Base-by-base conservation (phyloP, 2,888 invertebrate genomes). In the Hipparchia semele region DNA sequence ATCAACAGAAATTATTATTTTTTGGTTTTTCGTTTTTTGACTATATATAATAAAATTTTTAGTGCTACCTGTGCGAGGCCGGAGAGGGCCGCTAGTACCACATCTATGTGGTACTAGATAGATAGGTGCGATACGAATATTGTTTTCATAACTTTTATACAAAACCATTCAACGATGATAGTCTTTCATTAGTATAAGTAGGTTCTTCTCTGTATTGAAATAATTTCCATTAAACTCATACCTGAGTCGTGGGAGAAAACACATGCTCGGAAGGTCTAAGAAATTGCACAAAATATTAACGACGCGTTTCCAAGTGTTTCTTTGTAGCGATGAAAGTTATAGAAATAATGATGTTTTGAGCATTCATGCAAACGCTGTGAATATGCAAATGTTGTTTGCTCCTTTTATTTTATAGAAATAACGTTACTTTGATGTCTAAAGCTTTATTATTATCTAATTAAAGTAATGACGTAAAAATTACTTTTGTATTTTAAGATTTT, bases 251-350 rank as follows among this genome's bases (percentile, higher is more conserved):
- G 71, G 64, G 75, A 75, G 49, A 39, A 60, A 67, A 13, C 76
- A 74, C 65, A 13, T 76, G 74, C 45, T 8, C 6, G 13, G 70
- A 76, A 76, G 76, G 76, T 59, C 66, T 66, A 49, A 70, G 58
- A 65, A 68, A 70, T 70, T 68, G 56, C 70, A 74, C 67, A 70
- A 73, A 72, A 76, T 76, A 72, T 74, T 71, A 73, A 68, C 45
- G 39, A 49, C 23, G 62, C 61, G 45, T 68, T 68, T 61, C 49
- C 65, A 12, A 51, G 64, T 65, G 68, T 71, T 61, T 65, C 56
- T 67, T 70, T 71, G 51, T 62, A 45, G n/a, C 39, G 23, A 70
- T 54, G 59, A 8, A 68, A 70, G 45, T 62, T 70, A 49, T 49
- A 53, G n/a, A 68, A 70, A 70, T 70, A 72, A 60, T 13, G 60